Evolutionary conservation across 2,113 vertebrate species (phyloP).

Genomic region (Odocoileus hemionus): DNA sequence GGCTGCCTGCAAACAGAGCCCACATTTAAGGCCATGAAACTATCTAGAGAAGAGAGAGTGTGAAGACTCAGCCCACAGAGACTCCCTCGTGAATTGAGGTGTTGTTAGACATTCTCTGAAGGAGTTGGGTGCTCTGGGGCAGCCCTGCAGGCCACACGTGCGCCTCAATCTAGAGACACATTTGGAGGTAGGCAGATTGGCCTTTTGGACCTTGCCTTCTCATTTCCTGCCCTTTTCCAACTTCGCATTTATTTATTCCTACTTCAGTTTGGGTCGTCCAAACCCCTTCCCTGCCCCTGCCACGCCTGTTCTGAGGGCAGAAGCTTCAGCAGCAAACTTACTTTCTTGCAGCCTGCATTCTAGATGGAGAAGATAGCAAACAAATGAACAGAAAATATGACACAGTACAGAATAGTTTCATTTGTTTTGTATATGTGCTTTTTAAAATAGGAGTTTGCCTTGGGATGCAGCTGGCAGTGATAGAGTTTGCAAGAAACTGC

Average conservation of each 20-base stretch:
- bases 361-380: background rate
- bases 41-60: background rate
- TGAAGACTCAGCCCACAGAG: background rate
- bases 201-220: background rate
- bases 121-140: background rate
- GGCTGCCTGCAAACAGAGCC: background rate
- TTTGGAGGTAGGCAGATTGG: background rate
- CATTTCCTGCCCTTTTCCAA: background rate
- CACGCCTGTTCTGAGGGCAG: background rate
- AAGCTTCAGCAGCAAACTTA: background rate
- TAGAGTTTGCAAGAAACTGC: constrained; percentile 85
- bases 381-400: background rate
- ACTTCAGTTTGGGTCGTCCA: background rate
- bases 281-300: background rate
- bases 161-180: background rate
- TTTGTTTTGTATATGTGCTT: background rate
- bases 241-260: background rate
- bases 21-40: background rate
- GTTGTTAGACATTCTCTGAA: background rate
- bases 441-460: constrained; percentile 80
- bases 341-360: background rate
- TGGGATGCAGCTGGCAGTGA: constrained; percentile 85
- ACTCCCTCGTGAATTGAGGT: background rate
- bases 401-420: background rate
- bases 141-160: background rate